phyloP scores from a whole-genome alignment of 1,140 invertebrate genomes.

The Sarcophaga peregrina region DNA sequence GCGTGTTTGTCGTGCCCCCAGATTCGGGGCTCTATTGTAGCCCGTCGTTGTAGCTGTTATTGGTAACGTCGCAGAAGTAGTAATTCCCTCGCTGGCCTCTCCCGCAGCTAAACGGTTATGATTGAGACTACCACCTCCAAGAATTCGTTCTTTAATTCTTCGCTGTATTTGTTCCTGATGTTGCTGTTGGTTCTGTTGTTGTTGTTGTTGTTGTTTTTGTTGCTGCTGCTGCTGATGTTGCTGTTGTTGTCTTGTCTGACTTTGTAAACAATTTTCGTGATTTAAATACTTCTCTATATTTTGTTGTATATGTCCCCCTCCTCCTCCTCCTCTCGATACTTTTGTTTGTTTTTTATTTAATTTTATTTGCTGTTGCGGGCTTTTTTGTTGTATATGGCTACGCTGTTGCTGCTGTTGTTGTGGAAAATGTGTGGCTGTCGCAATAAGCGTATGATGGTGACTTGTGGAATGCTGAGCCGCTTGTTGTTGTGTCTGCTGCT shows the following conservation, averaged over 20 bases:
- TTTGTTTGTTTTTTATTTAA: constrained; percentile 43
- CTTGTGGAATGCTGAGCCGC: constrained; percentile 32
- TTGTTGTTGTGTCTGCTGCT: constrained; percentile 47
- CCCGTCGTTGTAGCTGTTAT: constrained; percentile 58
- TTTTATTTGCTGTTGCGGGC: constrained; percentile 47
- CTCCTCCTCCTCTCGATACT: constrained; percentile 34
- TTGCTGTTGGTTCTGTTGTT: constrained; percentile 39
- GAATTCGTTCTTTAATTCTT: constrained; percentile 46
- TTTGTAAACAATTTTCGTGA: constrained; percentile 44
- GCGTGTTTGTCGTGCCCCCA: constrained; percentile 60
- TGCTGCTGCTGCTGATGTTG: background rate
- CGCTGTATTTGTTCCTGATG: constrained; percentile 46
- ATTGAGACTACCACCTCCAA: constrained; percentile 18
- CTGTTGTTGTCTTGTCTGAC: constrained; percentile 49
- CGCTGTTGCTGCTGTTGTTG: constrained; percentile 48
- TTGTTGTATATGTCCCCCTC: background rate
- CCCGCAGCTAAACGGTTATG: background rate
- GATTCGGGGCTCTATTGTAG: constrained; percentile 56
- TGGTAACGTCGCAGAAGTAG: constrained; percentile 38
- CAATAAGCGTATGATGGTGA: constrained; percentile 54
- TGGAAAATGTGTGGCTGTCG: constrained; percentile 48
- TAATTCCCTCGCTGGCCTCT: constrained; percentile 27
- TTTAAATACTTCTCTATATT: background rate
- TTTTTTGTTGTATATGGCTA: constrained; percentile 17
- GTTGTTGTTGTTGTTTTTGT: constrained; percentile 29